Conservation (phyloP, 1,140 invertebrate genomes). For the Bombus pyrosoma region DNA sequence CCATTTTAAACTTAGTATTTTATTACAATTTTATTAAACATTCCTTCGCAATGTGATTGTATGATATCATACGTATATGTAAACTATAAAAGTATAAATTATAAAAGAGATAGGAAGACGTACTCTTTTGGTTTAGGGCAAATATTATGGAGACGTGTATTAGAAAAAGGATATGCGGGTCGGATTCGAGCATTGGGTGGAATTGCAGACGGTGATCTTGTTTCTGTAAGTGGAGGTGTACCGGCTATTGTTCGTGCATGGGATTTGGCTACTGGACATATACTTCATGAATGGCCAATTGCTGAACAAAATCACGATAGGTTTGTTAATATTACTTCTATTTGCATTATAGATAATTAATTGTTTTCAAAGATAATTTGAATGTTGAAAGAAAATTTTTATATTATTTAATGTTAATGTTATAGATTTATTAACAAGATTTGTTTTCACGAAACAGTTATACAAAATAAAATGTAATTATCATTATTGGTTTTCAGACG, state of each 20-base stretch:
- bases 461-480: constrained; percentile 38
- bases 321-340: constrained; percentile 59
- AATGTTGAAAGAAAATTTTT: constrained; percentile 9
- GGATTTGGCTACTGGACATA: constrained; percentile 87
- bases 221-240: constrained; percentile 89
- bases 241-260: constrained; percentile 90
- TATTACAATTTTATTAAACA: neutral
- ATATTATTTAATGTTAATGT: neutral
- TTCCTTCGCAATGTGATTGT: neutral
- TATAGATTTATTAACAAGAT: neutral
- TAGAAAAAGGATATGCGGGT: constrained; percentile 85
- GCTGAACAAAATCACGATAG: constrained; percentile 78
- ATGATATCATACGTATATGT: neutral
- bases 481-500: constrained; percentile 74
- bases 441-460: neutral
- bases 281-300: constrained; percentile 83
- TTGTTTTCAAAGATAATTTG: constrained; percentile 30
- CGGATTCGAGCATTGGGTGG: constrained; percentile 82
- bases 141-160: constrained; percentile 91
- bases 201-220: constrained; percentile 85
- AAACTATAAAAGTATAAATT: neutral
- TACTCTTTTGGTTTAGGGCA: constrained; percentile 82
- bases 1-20: neutral
- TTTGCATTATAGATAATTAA: constrained; percentile 21
- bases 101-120: neutral